These are phyloP conservation scores for Sebastiscus tertius DNA, from an alignment of 2,797 vertebrate genomes.

Conservation along the genomic window DNA sequence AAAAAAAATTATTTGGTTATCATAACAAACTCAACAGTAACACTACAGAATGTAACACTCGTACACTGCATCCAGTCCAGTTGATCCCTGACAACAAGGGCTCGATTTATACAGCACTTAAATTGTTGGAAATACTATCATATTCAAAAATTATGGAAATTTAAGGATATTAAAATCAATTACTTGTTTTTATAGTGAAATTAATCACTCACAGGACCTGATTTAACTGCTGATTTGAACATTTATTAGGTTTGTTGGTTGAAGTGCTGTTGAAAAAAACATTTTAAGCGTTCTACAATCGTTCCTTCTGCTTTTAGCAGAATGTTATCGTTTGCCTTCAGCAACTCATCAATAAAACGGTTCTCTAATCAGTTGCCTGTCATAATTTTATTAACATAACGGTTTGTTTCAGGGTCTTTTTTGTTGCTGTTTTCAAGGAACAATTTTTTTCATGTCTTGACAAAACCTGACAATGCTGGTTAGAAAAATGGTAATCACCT, in stretches of 20 bases:
- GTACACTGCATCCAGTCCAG: constrained; percentile 1
- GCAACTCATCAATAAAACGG: constrained; percentile 82
- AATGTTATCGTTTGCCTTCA: constrained; percentile 80
- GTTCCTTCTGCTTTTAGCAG: constrained; percentile 80
- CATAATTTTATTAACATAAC: constrained; percentile 17
- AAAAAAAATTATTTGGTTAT: constrained; percentile 32
- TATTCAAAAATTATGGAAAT: no score
- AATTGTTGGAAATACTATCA: constrained; percentile 23
- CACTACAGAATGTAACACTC: constrained; percentile 55
- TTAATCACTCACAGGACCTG: constrained; percentile 38
- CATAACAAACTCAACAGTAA: constrained; percentile 36
- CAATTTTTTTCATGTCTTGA: neutral
- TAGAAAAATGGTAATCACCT: neutral
- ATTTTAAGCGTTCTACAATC: constrained; percentile 83
- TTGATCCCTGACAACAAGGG: constrained; percentile 29
- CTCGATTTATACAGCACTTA: constrained; percentile 23
- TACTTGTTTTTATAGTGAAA: constrained; percentile 39
- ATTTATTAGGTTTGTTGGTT: constrained; percentile 52
- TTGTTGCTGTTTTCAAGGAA: neutral
- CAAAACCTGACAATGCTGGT: neutral
- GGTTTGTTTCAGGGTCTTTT: neutral
- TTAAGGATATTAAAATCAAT: constrained; percentile 42
- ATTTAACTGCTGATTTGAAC: constrained; percentile 50
- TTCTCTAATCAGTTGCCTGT: constrained; percentile 60
- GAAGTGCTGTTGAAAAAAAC: constrained; percentile 56